Evolutionary conservation across 1,140 invertebrate species (phyloP).

Genomic region (Penaeus vannamei): DNA sequence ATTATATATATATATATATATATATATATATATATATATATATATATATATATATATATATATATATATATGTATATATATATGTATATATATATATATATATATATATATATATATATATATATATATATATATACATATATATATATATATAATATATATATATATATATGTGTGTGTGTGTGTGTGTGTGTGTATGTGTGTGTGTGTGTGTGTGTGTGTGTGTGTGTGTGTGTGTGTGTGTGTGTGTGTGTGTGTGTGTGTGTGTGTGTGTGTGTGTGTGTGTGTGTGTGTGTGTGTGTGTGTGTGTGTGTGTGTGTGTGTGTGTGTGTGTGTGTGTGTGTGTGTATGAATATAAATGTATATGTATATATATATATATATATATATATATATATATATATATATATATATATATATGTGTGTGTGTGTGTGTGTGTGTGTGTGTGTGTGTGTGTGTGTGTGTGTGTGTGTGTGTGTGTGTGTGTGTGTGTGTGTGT

Average conservation of each 20-base stretch:
- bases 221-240: too few species aligned
- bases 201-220: not conserved
- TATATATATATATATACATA: slow-evolving; percentile 9
- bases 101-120: not conserved
- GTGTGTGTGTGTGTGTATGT: not conserved
- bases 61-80: too few species aligned
- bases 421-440: too few species aligned
- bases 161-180: slow-evolving; percentile 8
- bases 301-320: not conserved
- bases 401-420: too few species aligned
- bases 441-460: not conserved
- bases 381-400: slow-evolving; percentile 22
- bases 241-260: too few species aligned
- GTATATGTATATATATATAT: slow-evolving; percentile 33
- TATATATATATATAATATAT: slow-evolving; percentile 2
- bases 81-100: not conserved
- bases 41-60: too few species aligned
- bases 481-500: not conserved
- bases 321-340: too few species aligned
- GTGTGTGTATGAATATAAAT: slow-evolving; percentile 12
- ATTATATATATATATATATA: too few species aligned
- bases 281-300: too few species aligned
- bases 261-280: too few species aligned
- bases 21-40: too few species aligned
- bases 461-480: not conserved